Percentiles rank a stretch among this genome's conserved stretches.
Conservation (phyloP, 1,140 invertebrate species). For the Amphibalanus amphitrite region DNA sequence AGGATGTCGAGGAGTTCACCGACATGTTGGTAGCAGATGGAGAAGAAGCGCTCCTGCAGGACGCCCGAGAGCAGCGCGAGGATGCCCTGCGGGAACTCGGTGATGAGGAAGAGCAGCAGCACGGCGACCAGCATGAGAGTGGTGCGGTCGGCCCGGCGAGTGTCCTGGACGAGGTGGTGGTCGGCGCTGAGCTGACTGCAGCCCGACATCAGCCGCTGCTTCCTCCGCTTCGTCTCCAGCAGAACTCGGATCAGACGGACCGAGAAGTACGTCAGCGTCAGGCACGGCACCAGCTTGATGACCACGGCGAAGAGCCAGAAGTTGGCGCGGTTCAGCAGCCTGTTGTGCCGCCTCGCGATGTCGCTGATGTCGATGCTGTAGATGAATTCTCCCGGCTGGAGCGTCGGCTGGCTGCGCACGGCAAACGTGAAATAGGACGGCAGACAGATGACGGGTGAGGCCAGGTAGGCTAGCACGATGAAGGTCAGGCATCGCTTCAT, state of each 20-base stretch:
- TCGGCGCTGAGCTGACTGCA: too few species aligned
- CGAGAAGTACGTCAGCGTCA: slow-evolving; percentile 63
- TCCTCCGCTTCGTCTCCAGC: slow-evolving; percentile 41
- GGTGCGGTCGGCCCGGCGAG: slow-evolving; percentile 47
- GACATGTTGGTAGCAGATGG: slow-evolving; percentile 34
- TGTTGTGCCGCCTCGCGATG: slow-evolving; percentile 36
- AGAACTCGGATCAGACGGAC: slow-evolving; percentile 46
- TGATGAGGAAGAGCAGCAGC: slow-evolving; percentile 62
- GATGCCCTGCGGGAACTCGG: slow-evolving; percentile 51
- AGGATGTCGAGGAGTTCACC: slow-evolving; percentile 82
- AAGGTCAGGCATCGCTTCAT: slow-evolving; percentile 49
- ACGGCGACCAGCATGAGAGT: slow-evolving; percentile 80
- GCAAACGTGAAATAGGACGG: slow-evolving; percentile 55
- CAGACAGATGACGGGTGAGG: slow-evolving; percentile 54
- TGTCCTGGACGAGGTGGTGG: too few species aligned
- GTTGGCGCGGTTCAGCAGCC: slow-evolving; percentile 47
- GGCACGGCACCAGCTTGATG: slow-evolving; percentile 67
- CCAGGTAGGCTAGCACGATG: slow-evolving; percentile 48
- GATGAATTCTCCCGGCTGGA: slow-evolving; percentile 26
- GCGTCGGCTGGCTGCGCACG: slow-evolving; percentile 24
- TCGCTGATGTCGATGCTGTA: slow-evolving; percentile 45
- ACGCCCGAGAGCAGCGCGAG: slow-evolving; percentile 18
- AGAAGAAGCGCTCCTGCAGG: slow-evolving; percentile 17
- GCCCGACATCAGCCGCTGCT: slow-evolving; percentile 34
- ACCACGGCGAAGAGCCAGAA: slow-evolving; percentile 76